Conservation (phyloP, 2,888 invertebrate species). For the Ypsolopha sequella region DNA sequence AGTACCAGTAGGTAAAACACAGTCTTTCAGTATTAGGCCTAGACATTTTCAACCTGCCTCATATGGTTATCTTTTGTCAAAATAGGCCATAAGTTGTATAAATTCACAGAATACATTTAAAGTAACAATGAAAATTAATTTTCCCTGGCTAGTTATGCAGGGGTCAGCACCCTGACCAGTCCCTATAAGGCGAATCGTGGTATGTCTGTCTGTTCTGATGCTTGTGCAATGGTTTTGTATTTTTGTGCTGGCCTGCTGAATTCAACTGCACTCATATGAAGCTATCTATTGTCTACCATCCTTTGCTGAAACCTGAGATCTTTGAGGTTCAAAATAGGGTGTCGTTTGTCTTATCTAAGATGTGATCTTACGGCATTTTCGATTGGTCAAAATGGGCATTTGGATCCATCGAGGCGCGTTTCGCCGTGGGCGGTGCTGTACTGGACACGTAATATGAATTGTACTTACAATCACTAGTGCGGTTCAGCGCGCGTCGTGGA, state of each 20-base stretch:
- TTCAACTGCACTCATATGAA: constrained; percentile 1
- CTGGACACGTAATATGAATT: constrained; percentile 61
- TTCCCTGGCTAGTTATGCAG: constrained; percentile 27
- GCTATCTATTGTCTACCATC: background rate
- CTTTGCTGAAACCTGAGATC: background rate
- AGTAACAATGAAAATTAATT: constrained; percentile 11
- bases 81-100: too few species aligned
- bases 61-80: too few species aligned
- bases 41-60: too few species aligned
- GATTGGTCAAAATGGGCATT: constrained; percentile 17
- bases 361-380: constrained; percentile 11
- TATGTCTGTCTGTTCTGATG: constrained; percentile 37
- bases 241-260: constrained; percentile 32
- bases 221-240: constrained; percentile 62
- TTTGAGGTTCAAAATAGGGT: background rate
- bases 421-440: constrained; percentile 57
- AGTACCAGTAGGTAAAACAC: too few species aligned
- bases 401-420: constrained; percentile 30
- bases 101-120: background rate
- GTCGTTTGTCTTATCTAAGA: background rate
- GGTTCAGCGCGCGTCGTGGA: constrained; percentile 20
- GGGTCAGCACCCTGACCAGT: constrained; percentile 26
- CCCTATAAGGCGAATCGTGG: constrained; percentile 30
- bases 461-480: constrained; percentile 30
- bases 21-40: too few species aligned